Conservation (phyloP, 2,113 vertebrate species). For the Phalacrocorax carbo region DNA sequence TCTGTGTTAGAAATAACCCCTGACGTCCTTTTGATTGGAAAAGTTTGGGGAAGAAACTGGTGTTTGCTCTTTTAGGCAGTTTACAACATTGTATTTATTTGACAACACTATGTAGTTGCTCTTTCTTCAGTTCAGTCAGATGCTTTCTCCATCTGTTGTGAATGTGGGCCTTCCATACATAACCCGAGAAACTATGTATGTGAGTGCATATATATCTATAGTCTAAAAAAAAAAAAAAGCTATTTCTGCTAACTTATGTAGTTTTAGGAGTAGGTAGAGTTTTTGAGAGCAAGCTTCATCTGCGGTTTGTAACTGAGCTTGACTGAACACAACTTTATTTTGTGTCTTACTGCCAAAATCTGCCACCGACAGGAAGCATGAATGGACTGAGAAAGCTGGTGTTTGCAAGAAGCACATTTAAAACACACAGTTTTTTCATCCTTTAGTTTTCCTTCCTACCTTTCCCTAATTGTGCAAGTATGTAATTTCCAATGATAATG, state of each 20-base stretch:
- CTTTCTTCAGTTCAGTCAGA: conserved; percentile 1
- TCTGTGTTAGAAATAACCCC: background rate
- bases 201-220: background rate
- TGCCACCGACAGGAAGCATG: background rate
- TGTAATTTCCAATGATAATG: background rate
- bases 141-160: conserved; percentile 26
- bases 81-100: background rate
- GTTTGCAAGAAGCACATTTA: background rate
- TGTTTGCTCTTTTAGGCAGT: background rate
- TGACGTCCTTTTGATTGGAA: background rate
- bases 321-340: background rate
- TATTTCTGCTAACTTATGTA: background rate
- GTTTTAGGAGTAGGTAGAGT: background rate
- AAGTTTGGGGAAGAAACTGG: background rate
- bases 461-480: background rate
- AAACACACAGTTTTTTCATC: background rate
- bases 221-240: background rate
- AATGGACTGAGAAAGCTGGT: background rate
- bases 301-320: background rate
- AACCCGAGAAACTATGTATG: background rate
- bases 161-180: background rate
- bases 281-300: background rate
- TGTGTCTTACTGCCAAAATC: background rate
- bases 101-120: background rate
- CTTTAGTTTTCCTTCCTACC: background rate